These are phyloP conservation scores for Campodea augens DNA, from an alignment of 1,140 invertebrate genomes.

Conservation along the genomic window DNA sequence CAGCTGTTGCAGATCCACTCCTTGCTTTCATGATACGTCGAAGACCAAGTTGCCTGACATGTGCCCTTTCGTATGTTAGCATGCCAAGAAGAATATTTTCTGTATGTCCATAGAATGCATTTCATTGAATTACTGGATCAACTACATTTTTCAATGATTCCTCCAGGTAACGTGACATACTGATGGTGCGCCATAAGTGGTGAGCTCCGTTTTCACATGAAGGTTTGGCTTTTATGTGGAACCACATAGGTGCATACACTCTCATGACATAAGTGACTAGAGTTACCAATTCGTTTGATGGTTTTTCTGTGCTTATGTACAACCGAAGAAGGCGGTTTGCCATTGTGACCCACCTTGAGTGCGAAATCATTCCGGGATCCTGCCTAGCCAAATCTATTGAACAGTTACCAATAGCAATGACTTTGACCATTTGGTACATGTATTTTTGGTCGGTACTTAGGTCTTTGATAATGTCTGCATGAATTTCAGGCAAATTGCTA, in stretches of 20 bases:
- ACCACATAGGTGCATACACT: conserved; percentile 1
- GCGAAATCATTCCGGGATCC: background rate
- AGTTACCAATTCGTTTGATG: background rate
- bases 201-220: background rate
- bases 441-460: background rate
- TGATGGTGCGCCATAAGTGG: background rate
- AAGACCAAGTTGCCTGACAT: background rate
- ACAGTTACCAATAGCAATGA: background rate
- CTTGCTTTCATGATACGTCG: background rate
- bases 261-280: background rate
- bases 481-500: background rate
- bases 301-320: conserved; percentile 1
- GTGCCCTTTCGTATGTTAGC: background rate
- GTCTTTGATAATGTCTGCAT: background rate
- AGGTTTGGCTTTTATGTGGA: background rate
- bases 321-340: background rate
- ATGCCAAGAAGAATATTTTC: background rate
- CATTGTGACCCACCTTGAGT: conserved; percentile 1
- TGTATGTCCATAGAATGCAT: background rate
- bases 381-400: background rate
- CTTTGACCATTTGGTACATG: background rate
- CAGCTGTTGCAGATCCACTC: too few relatives aligned
- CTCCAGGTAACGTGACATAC: background rate
- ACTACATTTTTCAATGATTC: background rate
- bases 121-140: background rate